Evolutionary conservation across 2,113 vertebrate genomes (phyloP).

Genomic region (Catharus fuscescens): DNA sequence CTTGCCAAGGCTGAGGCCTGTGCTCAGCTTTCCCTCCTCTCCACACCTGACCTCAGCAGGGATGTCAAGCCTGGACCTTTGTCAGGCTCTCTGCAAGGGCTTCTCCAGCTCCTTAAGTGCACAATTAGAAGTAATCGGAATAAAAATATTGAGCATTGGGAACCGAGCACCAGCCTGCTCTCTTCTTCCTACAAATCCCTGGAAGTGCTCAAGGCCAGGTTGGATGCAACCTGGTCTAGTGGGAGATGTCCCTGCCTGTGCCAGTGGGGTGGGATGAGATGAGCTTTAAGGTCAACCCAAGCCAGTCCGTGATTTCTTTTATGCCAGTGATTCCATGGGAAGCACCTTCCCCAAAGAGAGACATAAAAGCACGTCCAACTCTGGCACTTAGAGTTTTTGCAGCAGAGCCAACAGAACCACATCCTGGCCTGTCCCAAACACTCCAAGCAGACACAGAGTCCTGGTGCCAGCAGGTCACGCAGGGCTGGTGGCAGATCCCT

Average conservation of each 20-base stretch:
- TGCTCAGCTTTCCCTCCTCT: neutral
- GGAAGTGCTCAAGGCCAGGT: neutral
- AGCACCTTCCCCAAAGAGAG: neutral
- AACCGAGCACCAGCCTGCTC: fast-evolving
- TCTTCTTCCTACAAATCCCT: neutral
- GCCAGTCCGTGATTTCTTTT: neutral
- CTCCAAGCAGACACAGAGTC: neutral
- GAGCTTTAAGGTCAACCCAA: neutral
- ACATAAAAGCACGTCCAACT: fast-evolving
- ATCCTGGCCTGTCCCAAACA: neutral
- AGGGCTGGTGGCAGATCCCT: fast-evolving
- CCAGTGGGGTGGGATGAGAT: neutral
- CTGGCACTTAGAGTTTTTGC: fast-evolving
- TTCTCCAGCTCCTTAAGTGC: neutral
- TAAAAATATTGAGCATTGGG: neutral
- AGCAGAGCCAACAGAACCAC: neutral
- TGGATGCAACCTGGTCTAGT: neutral
- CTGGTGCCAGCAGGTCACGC: neutral
- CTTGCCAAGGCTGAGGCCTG: neutral
- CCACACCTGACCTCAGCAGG: neutral
- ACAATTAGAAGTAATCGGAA: neutral
- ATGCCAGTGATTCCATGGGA: fast-evolving
- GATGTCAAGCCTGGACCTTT: fast-evolving
- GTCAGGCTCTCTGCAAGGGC: neutral
- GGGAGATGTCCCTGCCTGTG: neutral